Conservation (phyloP, 2,113 vertebrate species). For the Caretta caretta region DNA sequence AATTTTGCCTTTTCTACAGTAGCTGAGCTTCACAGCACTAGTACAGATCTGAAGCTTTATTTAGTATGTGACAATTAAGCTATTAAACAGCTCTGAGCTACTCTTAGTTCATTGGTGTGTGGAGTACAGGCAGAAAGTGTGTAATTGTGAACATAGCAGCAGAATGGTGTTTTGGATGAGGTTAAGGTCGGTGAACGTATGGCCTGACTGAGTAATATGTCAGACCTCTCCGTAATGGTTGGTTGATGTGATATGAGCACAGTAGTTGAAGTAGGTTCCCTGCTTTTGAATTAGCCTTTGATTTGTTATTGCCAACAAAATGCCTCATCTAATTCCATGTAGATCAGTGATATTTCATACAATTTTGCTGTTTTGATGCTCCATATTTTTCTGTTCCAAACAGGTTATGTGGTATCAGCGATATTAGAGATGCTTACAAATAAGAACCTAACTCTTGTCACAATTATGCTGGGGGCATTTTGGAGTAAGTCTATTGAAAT, state of each 20-base stretch:
- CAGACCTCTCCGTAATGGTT: neutral
- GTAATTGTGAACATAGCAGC: neutral
- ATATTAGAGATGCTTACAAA: neutral
- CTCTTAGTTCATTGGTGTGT: neutral
- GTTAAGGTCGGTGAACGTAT: neutral
- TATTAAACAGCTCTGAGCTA: neutral
- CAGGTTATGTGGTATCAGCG: neutral
- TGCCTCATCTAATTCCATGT: neutral
- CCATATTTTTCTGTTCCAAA: neutral
- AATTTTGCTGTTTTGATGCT: neutral
- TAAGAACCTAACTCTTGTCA: neutral
- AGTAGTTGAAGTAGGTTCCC: neutral
- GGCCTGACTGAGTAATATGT: neutral
- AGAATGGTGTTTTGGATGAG: neutral
- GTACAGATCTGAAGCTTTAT: neutral
- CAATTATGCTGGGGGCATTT: neutral
- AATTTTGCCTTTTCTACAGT: neutral
- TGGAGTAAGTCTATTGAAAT: neutral
- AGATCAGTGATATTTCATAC: neutral
- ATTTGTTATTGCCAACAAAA: neutral
- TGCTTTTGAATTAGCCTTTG: neutral
- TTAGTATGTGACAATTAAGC: neutral
- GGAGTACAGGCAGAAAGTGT: neutral
- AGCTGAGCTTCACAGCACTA: neutral
- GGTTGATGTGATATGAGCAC: neutral